phyloP scores from a whole-genome alignment of 1,140 invertebrate species.

The Oreohelix idahoensis region DNA sequence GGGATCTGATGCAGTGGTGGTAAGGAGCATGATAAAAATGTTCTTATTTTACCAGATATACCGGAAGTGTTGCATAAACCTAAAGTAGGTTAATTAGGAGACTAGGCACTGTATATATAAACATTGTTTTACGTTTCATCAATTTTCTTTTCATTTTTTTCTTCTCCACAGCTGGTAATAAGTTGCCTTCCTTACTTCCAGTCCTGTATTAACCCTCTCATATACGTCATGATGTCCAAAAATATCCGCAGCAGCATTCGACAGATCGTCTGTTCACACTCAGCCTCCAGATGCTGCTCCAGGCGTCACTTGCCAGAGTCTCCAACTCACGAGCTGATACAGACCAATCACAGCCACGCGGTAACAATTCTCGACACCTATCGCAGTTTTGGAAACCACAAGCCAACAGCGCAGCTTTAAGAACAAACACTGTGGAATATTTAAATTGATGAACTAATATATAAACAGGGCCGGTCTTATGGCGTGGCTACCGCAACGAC shows the following conservation, averaged over 20 bases:
- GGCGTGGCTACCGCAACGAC: too few species aligned
- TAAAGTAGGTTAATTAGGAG: too few species aligned
- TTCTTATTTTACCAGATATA: too few species aligned
- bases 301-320: background rate
- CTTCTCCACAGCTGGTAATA: slow-evolving; percentile 58
- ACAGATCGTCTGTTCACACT: background rate
- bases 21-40: too few species aligned
- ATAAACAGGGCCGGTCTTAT: too few species aligned
- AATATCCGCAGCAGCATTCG: slow-evolving; percentile 69
- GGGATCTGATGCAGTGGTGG: too few species aligned
- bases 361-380: background rate
- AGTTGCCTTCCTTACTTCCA: slow-evolving; percentile 68
- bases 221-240: slow-evolving; percentile 77
- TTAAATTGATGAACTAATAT: too few species aligned
- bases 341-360: slow-evolving; percentile 30
- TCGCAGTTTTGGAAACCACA: background rate
- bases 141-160: background rate
- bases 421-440: background rate
- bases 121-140: too few species aligned
- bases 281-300: slow-evolving; percentile 16
- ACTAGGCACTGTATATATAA: too few species aligned
- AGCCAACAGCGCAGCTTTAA: background rate
- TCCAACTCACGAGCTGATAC: slow-evolving; percentile 29
- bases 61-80: too few species aligned
- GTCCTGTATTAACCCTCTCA: slow-evolving; percentile 75